Evolutionary conservation across 2,113 vertebrate genomes (phyloP).

Genomic region (Campylorhamphus procurvoides): DNA sequence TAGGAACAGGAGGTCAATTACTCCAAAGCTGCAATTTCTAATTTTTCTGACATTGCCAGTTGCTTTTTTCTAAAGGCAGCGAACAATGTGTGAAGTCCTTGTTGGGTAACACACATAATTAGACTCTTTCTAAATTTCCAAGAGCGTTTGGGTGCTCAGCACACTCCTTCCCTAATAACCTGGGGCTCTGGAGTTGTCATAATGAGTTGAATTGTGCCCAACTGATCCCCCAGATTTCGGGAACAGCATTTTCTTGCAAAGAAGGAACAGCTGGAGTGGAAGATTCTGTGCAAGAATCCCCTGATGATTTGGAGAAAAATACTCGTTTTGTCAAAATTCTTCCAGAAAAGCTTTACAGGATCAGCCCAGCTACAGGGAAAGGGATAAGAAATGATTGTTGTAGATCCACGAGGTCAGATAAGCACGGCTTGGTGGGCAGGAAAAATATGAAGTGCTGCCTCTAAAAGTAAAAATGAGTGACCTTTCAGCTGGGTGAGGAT

Average conservation of each 20-base stretch:
- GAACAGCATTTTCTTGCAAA: neutral
- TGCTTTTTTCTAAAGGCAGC: conserved; percentile 10
- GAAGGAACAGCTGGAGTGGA: neutral
- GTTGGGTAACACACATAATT: neutral
- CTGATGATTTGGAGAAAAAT: neutral
- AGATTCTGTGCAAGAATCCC: neutral
- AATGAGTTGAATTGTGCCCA: neutral
- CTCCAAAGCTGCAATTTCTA: neutral
- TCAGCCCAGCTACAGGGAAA: neutral
- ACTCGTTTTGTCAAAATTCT: neutral
- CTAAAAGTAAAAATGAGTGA: neutral
- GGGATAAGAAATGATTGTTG: neutral
- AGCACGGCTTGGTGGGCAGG: neutral
- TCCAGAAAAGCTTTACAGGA: neutral
- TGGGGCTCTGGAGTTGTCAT: neutral
- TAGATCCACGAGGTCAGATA: neutral
- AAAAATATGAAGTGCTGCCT: neutral
- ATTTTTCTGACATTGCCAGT: neutral
- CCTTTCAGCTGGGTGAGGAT: neutral
- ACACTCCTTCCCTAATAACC: neutral
- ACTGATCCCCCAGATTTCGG: neutral
- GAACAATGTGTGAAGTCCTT: neutral
- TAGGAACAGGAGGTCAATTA: conserved; percentile 27
- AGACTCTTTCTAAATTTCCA: neutral
- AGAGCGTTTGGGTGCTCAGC: neutral